A percentile compares a stretch with the other conserved stretches of the same genome.
These are phyloP conservation scores for Drosophila anceps DNA, from an alignment of 2,888 invertebrate genomes.

Conservation along the genomic window DNA sequence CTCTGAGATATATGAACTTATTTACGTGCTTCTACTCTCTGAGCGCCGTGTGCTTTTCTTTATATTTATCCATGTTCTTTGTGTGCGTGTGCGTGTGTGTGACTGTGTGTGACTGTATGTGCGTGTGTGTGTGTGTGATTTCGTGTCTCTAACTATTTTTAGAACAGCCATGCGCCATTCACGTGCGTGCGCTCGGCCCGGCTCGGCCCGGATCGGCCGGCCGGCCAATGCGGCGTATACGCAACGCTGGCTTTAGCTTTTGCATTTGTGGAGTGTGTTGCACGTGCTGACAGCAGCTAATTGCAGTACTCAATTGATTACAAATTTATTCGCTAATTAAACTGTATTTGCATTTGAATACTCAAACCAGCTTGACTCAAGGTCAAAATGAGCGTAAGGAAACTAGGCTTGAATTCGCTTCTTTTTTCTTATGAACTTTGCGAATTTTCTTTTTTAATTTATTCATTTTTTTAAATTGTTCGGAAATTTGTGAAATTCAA, in stretches of 20 bases:
- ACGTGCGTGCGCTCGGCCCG: conserved; percentile 57
- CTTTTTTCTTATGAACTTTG: not conserved
- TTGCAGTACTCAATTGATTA: not conserved
- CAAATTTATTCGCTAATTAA: not conserved
- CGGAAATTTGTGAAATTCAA: too few species aligned
- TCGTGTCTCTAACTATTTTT: conserved; percentile 58
- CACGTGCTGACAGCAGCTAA: conserved; percentile 31
- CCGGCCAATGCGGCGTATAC: conserved; percentile 61
- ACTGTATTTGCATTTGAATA: not conserved
- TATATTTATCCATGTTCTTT: conserved; percentile 12
- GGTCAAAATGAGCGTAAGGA: not conserved
- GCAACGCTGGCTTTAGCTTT: conserved; percentile 39
- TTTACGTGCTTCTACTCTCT: conserved; percentile 14
- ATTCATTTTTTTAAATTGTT: too few species aligned
- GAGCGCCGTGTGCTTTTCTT: conserved; percentile 19
- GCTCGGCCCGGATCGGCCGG: conserved; percentile 14
- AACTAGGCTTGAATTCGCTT: not conserved
- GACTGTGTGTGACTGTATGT: not conserved
- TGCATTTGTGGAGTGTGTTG: not conserved
- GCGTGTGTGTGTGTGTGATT: not conserved
- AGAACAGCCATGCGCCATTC: conserved; percentile 65
- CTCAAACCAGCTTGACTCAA: not conserved
- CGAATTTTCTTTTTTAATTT: not conserved
- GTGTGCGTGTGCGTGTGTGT: not conserved
- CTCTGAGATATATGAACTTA: not conserved